These are phyloP conservation scores for Cephus pulcher DNA, from an alignment of 2,888 invertebrate genomes.

Conservation along the genomic window DNA sequence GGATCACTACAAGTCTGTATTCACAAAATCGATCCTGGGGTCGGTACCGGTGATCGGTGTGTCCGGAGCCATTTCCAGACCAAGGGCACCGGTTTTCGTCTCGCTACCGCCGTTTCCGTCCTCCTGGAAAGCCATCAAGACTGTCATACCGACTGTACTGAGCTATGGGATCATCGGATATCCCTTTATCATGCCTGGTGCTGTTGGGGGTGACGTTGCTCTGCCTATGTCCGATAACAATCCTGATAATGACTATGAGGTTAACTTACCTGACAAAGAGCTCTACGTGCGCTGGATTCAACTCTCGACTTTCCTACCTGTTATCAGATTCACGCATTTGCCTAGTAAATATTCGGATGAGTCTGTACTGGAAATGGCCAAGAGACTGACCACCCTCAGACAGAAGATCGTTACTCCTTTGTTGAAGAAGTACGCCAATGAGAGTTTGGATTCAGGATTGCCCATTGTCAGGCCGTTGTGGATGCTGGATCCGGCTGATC, in stretches of 20 bases:
- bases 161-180: constrained; percentile 92
- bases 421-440: constrained; percentile 81
- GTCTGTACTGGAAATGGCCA: constrained; percentile 81
- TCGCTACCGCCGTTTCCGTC: constrained; percentile 88
- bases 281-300: constrained; percentile 92
- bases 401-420: constrained; percentile 81
- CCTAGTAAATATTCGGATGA: constrained; percentile 91
- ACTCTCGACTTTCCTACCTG: constrained; percentile 89
- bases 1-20: constrained; percentile 83
- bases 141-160: constrained; percentile 87
- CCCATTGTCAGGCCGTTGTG: constrained; percentile 90
- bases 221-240: constrained; percentile 73
- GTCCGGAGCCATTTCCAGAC: constrained; percentile 84
- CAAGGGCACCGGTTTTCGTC: constrained; percentile 87
- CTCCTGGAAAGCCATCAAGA: constrained; percentile 86
- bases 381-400: constrained; percentile 78
- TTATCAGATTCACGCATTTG: constrained; percentile 89
- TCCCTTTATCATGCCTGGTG: constrained; percentile 93
- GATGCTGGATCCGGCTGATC: constrained; percentile 87
- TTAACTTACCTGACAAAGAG: constrained; percentile 81
- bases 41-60: constrained; percentile 81
- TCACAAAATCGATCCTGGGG: constrained; percentile 75
- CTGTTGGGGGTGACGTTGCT: constrained; percentile 90
- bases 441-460: constrained; percentile 83
- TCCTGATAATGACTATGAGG: constrained; percentile 84